These are phyloP conservation scores for Campylorhamphus procurvoides DNA, from an alignment of 2,113 vertebrate genomes.

Conservation along the genomic window DNA sequence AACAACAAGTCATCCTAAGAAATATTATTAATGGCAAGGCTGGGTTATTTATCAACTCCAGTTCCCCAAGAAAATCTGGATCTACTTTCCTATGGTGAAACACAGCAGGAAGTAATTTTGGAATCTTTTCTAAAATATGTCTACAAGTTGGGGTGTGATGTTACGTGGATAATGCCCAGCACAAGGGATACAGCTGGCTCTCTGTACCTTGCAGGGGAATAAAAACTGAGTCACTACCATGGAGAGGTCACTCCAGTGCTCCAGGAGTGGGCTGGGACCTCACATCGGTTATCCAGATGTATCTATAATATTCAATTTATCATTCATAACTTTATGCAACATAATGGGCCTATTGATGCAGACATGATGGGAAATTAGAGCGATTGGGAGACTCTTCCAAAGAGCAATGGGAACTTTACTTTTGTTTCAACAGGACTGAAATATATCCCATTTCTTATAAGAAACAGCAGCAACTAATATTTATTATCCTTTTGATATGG, in stretches of 20 bases:
- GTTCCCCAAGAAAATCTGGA: background rate
- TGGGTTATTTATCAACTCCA: background rate
- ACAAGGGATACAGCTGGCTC: background rate
- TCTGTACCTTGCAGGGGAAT: background rate
- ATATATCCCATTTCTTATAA: slow-evolving; percentile 21
- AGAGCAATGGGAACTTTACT: slow-evolving; percentile 20
- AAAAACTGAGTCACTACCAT: background rate
- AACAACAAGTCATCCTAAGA: background rate
- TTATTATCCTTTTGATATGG: slow-evolving; percentile 44
- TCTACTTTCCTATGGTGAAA: background rate
- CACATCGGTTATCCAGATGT: slow-evolving; percentile 35
- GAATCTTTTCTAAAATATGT: background rate
- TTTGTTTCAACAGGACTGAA: slow-evolving; percentile 37
- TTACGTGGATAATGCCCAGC: background rate
- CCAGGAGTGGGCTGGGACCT: background rate
- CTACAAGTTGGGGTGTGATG: background rate
- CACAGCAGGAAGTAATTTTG: slow-evolving; percentile 2
- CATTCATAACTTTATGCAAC: background rate
- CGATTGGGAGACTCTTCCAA: background rate
- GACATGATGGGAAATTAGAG: slow-evolving; percentile 16
- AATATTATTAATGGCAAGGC: background rate
- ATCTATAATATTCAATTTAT: background rate
- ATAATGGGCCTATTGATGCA: background rate
- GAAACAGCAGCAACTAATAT: slow-evolving; percentile 42
- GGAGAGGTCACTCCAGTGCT: slow-evolving; percentile 6